Percentiles rank a stretch among this genome's conserved stretches.
These are phyloP conservation scores for Mya arenaria DNA, from an alignment of 1,140 invertebrate genomes.

Conservation along the genomic window DNA sequence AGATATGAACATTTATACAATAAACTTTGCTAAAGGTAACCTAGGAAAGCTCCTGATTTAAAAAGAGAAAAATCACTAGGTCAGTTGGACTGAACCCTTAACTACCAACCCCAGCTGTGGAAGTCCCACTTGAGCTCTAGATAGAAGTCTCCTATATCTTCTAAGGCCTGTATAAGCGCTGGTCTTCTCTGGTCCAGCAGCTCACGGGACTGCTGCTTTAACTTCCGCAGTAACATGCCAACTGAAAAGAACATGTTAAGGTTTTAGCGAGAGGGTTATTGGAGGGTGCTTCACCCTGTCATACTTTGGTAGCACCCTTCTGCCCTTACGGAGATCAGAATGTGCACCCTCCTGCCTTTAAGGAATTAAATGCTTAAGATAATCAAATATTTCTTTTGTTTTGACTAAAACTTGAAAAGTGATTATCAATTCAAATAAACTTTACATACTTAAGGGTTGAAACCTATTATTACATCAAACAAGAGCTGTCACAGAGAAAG, in stretches of 20 bases:
- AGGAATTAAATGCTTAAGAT: neutral
- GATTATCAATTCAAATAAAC: neutral
- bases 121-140: conserved; percentile 99
- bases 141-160: conserved; percentile 97
- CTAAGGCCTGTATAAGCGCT: conserved; percentile 93
- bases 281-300: neutral
- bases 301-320: neutral
- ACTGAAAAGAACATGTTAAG: conserved; percentile 83
- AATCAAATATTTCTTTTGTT: neutral
- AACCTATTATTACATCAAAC: too few relatives aligned
- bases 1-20: too few relatives aligned
- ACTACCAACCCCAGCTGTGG: conserved; percentile 93
- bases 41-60: too few relatives aligned
- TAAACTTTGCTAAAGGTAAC: too few relatives aligned
- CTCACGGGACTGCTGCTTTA: conserved; percentile 95
- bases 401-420: neutral
- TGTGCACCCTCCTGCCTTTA: neutral
- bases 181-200: conserved; percentile 94
- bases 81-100: too few relatives aligned
- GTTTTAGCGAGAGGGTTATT: neutral
- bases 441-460: too few relatives aligned
- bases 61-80: too few relatives aligned
- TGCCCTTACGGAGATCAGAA: neutral
- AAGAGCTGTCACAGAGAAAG: too few relatives aligned
- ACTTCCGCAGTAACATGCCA: conserved; percentile 91